A percentile compares a stretch with the other conserved stretches of the same genome.
Evolutionary conservation across 2,797 vertebrate species (phyloP).

Genomic region (Pogonophryne albipinna): DNA sequence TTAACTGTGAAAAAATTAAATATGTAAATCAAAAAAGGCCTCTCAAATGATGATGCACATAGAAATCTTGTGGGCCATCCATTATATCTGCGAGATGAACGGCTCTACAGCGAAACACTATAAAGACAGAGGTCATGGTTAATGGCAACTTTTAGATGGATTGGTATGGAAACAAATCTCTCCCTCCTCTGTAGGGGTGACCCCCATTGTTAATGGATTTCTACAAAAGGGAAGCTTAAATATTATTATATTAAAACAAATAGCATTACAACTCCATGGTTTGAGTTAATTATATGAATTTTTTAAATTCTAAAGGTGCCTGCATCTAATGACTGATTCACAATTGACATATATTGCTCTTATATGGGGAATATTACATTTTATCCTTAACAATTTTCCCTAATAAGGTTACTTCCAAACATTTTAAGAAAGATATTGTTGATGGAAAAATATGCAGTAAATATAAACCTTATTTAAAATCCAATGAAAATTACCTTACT

Average conservation of each 20-base stretch:
- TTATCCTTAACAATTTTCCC: not conserved
- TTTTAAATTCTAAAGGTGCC: not conserved
- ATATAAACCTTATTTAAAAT: constrained; percentile 13
- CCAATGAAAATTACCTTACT: constrained; percentile 14
- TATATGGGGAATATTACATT: too few species aligned
- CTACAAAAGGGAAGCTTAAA: constrained; percentile 2
- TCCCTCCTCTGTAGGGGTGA: not conserved
- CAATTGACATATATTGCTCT: not conserved
- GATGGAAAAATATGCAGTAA: not conserved
- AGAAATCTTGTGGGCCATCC: not conserved
- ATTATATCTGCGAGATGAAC: not conserved
- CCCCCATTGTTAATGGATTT: not conserved
- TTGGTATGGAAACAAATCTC: not conserved
- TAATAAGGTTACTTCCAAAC: not conserved
- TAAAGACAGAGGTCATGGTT: constrained; percentile 20
- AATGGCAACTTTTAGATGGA: constrained; percentile 1
- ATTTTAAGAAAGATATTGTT: not conserved
- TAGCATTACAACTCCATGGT: not conserved
- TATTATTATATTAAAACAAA: not conserved
- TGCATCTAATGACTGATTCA: not conserved
- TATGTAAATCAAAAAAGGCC: not conserved
- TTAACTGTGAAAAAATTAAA: not conserved
- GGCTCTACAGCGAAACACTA: not conserved
- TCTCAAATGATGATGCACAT: not conserved
- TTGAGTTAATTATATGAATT: not conserved